These are phyloP conservation scores for Heteractis magnifica DNA, from an alignment of 92 coral and sea anemone genomes.

Conservation along the genomic window DNA sequence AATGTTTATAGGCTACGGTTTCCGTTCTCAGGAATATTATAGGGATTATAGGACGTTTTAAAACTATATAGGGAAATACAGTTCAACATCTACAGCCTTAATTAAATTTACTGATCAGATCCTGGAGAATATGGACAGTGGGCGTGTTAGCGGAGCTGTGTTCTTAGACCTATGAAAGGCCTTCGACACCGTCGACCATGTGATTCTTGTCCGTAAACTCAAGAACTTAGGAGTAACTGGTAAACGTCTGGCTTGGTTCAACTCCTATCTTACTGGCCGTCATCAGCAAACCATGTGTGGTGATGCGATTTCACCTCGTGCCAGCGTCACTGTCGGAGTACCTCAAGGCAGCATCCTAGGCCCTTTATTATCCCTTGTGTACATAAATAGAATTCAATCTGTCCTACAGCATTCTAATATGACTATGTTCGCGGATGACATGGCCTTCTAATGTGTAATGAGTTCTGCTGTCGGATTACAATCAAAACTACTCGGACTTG, in stretches of 20 bases:
- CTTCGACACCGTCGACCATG: conserved; percentile 42
- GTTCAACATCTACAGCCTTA: too few relatives aligned
- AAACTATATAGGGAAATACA: too few relatives aligned
- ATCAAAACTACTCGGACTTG: conserved; percentile 31
- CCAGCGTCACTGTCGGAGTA: conserved; percentile 19
- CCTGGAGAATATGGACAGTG: conserved; percentile 40
- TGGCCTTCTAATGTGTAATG: conserved; percentile 43
- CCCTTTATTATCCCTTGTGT: conserved; percentile 16
- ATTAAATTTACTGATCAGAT: conserved; percentile 24
- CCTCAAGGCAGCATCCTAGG: conserved; percentile 50
- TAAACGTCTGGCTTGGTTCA: conserved; percentile 34
- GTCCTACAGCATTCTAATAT: conserved; percentile 33
- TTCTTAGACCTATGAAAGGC: conserved; percentile 39
- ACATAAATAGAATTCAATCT: conserved; percentile 22
- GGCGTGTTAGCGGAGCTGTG: conserved; percentile 36
- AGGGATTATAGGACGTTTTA: too few relatives aligned
- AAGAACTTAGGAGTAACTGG: conserved; percentile 46
- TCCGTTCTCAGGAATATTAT: too few relatives aligned
- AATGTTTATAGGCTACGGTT: too few relatives aligned
- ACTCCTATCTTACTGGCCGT: conserved; percentile 32
- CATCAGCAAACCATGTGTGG: conserved; percentile 34
- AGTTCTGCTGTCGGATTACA: conserved; percentile 26
- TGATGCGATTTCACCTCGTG: conserved; percentile 20
- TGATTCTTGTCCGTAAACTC: conserved; percentile 35
- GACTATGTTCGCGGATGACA: conserved; percentile 50